Conservation (phyloP, 2,797 vertebrate genomes). For the Enteromius argenteus region DNA sequence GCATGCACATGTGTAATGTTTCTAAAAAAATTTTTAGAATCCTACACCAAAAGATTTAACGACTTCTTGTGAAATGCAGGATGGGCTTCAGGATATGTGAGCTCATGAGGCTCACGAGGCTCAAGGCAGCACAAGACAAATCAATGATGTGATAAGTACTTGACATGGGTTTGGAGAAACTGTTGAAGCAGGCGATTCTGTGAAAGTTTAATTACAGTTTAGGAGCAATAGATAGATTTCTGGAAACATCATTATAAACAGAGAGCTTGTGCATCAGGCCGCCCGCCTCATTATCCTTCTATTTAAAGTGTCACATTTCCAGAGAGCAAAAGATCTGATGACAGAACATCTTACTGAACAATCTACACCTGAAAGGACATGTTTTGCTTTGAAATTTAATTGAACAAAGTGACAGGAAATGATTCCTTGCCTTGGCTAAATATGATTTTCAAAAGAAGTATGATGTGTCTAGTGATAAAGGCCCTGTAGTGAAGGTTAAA, state of each 20-base stretch:
- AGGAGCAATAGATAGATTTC: constrained; percentile 66
- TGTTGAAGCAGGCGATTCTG: constrained; percentile 67
- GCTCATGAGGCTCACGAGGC: constrained; percentile 49
- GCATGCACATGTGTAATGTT: not conserved
- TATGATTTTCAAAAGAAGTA: constrained; percentile 67
- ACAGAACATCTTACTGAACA: constrained; percentile 63
- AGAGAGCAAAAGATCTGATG: constrained; percentile 59
- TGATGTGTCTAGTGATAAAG: constrained; percentile 65
- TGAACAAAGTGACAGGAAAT: constrained; percentile 65
- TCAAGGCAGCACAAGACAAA: constrained; percentile 61
- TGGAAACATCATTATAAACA: constrained; percentile 69
- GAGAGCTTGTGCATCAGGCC: constrained; percentile 61
- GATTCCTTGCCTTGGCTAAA: constrained; percentile 62
- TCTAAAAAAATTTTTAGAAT: not conserved
- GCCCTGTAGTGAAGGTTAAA: constrained; percentile 69
- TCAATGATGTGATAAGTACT: constrained; percentile 66
- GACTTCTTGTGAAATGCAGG: constrained; percentile 21
- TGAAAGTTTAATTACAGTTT: constrained; percentile 69
- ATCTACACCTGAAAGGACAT: constrained; percentile 69
- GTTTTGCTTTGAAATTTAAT: constrained; percentile 65
- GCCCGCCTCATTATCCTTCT: constrained; percentile 64
- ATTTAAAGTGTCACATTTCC: constrained; percentile 64
- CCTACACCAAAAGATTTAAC: not conserved
- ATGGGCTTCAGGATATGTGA: constrained; percentile 35
- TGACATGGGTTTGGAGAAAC: constrained; percentile 64